Conservation (phyloP, 2,113 vertebrate species). For the Lepus americanus region DNA sequence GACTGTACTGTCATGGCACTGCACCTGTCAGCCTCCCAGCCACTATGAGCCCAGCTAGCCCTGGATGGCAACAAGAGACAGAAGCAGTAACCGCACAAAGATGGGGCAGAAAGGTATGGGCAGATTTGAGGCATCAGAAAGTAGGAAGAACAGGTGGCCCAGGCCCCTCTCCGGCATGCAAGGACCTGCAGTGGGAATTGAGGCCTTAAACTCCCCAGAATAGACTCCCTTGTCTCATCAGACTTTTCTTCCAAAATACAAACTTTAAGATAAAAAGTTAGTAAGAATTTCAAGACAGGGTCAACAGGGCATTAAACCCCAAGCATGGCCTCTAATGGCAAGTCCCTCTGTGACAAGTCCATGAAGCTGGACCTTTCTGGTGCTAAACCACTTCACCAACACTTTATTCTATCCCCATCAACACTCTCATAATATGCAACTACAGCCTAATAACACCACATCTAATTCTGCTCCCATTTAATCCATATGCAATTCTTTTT, state of each 20-base stretch:
- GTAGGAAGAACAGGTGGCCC: not conserved
- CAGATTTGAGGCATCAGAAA: not conserved
- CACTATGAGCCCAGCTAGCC: not conserved
- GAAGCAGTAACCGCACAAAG: not conserved
- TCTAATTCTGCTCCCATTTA: not conserved
- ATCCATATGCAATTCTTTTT: not conserved
- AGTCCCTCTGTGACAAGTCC: not conserved
- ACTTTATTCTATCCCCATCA: not conserved
- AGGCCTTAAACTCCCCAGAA: not conserved
- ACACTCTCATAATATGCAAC: not conserved
- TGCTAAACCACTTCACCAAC: not conserved
- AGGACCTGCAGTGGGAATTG: not conserved
- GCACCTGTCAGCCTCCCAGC: not conserved
- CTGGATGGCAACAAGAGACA: not conserved
- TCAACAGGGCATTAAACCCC: not conserved
- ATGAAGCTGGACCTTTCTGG: not conserved
- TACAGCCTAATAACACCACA: not conserved
- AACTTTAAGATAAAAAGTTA: slow-evolving; percentile 19
- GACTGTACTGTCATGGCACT: not conserved
- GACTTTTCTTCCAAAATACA: not conserved
- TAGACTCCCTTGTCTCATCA: not conserved
- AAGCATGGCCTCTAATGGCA: not conserved
- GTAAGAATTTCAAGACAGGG: not conserved
- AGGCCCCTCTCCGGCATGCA: not conserved
- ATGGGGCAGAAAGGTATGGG: not conserved